phyloP scores from a whole-genome alignment of 2,888 invertebrate genomes.

The Hyppa rectilinea region DNA sequence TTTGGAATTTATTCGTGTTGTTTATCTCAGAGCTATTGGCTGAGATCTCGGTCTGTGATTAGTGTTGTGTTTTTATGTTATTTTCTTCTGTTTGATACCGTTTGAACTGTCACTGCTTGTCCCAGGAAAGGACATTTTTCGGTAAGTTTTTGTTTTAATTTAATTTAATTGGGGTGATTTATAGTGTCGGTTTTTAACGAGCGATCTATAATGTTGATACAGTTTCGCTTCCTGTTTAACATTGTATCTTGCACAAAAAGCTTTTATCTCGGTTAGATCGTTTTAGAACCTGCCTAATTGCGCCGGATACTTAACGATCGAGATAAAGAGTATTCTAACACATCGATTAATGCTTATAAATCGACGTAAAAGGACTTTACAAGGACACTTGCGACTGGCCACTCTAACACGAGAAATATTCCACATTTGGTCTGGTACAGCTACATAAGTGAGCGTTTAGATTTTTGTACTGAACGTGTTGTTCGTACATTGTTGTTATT shows the following conservation, averaged over 20 bases:
- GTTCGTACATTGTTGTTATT: constrained; percentile 58
- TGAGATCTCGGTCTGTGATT: constrained; percentile 73
- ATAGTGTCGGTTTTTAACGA: constrained; percentile 20
- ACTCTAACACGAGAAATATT: constrained; percentile 57
- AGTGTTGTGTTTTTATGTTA: constrained; percentile 70
- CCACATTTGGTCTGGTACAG: constrained; percentile 49
- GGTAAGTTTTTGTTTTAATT: constrained; percentile 68
- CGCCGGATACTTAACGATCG: constrained; percentile 40
- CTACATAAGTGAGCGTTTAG: constrained; percentile 20
- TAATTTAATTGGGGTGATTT: constrained; percentile 41
- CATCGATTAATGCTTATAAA: constrained; percentile 53
- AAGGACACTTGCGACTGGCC: constrained; percentile 62
- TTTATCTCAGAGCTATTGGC: constrained; percentile 60
- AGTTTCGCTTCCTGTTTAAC: constrained; percentile 43
- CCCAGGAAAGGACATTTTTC: constrained; percentile 70
- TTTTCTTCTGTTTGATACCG: constrained; percentile 69
- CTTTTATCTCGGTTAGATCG: constrained; percentile 43
- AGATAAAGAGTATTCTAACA: constrained; percentile 41
- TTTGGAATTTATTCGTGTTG: constrained; percentile 58
- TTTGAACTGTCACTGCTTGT: constrained; percentile 73
- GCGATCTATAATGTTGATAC: constrained; percentile 36
- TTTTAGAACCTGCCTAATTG: constrained; percentile 34
- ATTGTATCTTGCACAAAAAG: constrained; percentile 28
- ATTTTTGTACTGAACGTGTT: constrained; percentile 43
- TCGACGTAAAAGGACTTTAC: constrained; percentile 64